These are phyloP conservation scores for Pomatostomus ruficeps DNA, from an alignment of 2,113 vertebrate species.

Conservation along the genomic window DNA sequence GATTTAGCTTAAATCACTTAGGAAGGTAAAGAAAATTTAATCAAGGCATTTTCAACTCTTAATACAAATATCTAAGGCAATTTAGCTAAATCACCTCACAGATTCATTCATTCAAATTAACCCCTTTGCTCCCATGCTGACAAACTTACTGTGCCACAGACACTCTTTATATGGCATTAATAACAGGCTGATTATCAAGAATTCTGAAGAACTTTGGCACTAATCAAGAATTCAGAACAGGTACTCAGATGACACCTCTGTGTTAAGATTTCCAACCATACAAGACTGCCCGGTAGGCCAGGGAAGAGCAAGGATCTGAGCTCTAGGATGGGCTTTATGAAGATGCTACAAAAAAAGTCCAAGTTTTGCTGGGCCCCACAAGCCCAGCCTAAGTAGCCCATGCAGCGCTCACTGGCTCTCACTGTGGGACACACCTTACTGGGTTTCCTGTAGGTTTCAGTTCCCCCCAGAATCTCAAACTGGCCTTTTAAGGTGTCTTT, in stretches of 20 bases:
- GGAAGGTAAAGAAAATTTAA: background rate
- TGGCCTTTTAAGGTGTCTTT: background rate
- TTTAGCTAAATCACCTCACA: background rate
- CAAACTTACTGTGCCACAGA: background rate
- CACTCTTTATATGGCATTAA: background rate
- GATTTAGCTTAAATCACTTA: background rate
- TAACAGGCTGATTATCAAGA: background rate
- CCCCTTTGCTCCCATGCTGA: background rate
- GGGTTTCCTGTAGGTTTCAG: background rate
- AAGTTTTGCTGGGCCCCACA: background rate
- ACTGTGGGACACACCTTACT: background rate
- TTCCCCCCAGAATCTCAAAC: background rate
- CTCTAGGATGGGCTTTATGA: background rate
- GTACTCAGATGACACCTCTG: background rate
- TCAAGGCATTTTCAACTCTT: background rate
- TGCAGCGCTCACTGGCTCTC: background rate
- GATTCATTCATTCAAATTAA: background rate
- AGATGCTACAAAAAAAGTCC: background rate
- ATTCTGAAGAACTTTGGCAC: background rate
- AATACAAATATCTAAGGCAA: background rate
- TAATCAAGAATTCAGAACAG: background rate
- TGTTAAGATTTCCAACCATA: background rate
- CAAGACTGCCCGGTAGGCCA: background rate
- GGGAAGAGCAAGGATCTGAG: background rate
- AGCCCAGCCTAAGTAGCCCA: background rate